A percentile compares a stretch with the other conserved stretches of the same genome.
Evolutionary conservation across 1,140 invertebrate species (phyloP).

Genomic region (Cyclina sinensis): DNA sequence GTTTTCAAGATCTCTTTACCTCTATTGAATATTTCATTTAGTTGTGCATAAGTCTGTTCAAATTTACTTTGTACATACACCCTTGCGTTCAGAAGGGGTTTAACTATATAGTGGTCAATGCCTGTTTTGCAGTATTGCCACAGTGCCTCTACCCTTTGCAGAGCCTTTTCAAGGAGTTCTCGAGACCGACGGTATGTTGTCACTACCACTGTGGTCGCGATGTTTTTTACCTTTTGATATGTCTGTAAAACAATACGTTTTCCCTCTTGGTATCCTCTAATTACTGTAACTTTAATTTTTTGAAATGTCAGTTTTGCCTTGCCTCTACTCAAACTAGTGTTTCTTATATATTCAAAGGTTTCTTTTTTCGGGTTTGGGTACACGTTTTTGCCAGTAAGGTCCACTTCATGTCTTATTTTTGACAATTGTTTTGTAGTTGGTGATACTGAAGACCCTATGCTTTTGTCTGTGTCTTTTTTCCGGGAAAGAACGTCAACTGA

Average conservation of each 20-base stretch:
- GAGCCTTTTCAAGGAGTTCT: constrained; percentile 26
- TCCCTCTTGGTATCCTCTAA: constrained; percentile 37
- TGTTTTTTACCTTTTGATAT: constrained; percentile 56
- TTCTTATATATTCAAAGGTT: constrained; percentile 51
- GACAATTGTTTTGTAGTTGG: background rate
- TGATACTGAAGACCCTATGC: background rate
- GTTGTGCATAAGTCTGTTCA: constrained; percentile 34
- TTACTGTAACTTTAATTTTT: constrained; percentile 57
- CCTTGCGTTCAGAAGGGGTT: constrained; percentile 58
- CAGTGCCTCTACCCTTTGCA: constrained; percentile 57
- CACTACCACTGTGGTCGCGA: constrained; percentile 44
- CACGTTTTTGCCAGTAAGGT: constrained; percentile 52
- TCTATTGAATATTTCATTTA: constrained; percentile 39
- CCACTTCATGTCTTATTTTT: constrained; percentile 3
- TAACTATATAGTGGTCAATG: constrained; percentile 59
- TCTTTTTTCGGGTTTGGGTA: constrained; percentile 60
- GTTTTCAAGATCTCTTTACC: constrained; percentile 38
- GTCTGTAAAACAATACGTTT: constrained; percentile 49
- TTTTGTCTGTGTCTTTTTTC: background rate
- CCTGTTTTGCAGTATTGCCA: constrained; percentile 63
- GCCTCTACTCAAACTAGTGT: constrained; percentile 24
- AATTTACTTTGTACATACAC: constrained; percentile 46
- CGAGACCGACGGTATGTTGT: constrained; percentile 33
- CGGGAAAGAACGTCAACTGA: background rate
- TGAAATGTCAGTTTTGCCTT: constrained; percentile 38